Evolutionary conservation across 2,888 invertebrate species (phyloP), one percentile per base, ranked within the genome.

Genomic region (Cosmia trapezina): DNA sequence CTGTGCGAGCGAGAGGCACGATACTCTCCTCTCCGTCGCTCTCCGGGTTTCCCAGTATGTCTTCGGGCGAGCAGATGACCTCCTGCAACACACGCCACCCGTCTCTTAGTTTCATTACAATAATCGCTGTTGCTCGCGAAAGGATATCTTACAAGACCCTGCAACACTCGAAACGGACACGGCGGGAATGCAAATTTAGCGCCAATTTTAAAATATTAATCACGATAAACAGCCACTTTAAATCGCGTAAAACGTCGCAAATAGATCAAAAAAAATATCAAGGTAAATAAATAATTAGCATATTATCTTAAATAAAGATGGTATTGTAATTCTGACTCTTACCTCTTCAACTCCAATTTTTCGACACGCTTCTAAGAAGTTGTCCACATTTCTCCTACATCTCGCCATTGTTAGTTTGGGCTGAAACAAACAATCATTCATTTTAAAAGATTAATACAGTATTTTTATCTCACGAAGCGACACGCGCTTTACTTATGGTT

Each of bases 301-400:
- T 28, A 14, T 14, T 8, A n/a, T 19, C 2, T 19, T 17, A 33
- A 56, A n/a, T 4, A 1, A 14, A 7, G 41, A 37, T 3, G 2
- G 2, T 45, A 4, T 43, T 66, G 5, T 49, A 22, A 33, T 47
- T 28, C 19, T 22, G 12, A 90, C 98, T 97, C 94, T n/a, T n/a
- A 99, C 99, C 98, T 99, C 98, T 95, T 98, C 98, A 19, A 99
- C 98, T 83, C 99, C 99, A 89, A 99, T 98, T 94, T 97, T 98
- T 78, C 98, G 97, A 94, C 99, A 99, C 37, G 99, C 99, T 90
- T 99, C 99, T 86, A 99, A 95, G 91, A 99, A 99, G 95, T 99
- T 99, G 92, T 99, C 99, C 45, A 99, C 99, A 93, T 99, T 99
- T 90, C 98, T 97, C 88, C 99, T 97, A 96, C 99, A 99, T 88